Percentiles rank a stretch among this genome's conserved stretches.
These are phyloP conservation scores for Pantherophis vulpinus DNA, from an alignment of 2,797 vertebrate genomes.

Conservation along the genomic window DNA sequence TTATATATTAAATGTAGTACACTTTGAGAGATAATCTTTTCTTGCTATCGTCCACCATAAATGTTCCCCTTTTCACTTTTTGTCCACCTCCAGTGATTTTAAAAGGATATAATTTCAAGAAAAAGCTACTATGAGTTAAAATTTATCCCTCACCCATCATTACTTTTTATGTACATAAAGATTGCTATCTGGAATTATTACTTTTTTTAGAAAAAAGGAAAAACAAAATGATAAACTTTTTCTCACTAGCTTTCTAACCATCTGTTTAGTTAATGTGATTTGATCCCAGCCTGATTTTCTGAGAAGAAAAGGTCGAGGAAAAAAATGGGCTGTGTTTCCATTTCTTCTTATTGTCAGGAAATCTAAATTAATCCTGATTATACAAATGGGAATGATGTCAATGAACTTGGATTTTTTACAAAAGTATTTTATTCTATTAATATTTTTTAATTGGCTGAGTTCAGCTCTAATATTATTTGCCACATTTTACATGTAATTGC, in stretches of 20 bases:
- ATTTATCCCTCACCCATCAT: slow-evolving; percentile 11
- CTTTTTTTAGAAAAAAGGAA: background rate
- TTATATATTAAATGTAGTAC: background rate
- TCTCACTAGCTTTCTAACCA: slow-evolving; percentile 36
- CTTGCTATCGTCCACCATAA: background rate
- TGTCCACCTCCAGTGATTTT: background rate
- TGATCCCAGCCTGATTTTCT: slow-evolving; percentile 43
- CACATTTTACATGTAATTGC: slow-evolving; percentile 68
- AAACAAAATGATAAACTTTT: slow-evolving; percentile 28
- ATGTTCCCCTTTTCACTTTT: slow-evolving; percentile 33
- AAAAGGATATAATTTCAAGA: background rate
- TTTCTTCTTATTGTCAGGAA: slow-evolving; percentile 62
- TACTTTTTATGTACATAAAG: slow-evolving; percentile 24
- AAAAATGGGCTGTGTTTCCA: slow-evolving; percentile 50
- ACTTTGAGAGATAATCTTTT: background rate
- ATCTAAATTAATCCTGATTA: slow-evolving; percentile 67
- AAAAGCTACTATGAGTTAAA: slow-evolving; percentile 39
- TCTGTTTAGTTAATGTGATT: slow-evolving; percentile 29
- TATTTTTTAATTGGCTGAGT: slow-evolving; percentile 74
- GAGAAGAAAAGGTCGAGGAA: slow-evolving; percentile 56
- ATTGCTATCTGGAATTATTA: background rate
- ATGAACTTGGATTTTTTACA: slow-evolving; percentile 55
- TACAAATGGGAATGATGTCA: slow-evolving; percentile 58
- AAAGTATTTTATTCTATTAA: slow-evolving; percentile 67
- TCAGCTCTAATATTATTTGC: slow-evolving; percentile 61